Conservation (phyloP, 2,113 vertebrate genomes). For the Chinchilla lanigera region DNA sequence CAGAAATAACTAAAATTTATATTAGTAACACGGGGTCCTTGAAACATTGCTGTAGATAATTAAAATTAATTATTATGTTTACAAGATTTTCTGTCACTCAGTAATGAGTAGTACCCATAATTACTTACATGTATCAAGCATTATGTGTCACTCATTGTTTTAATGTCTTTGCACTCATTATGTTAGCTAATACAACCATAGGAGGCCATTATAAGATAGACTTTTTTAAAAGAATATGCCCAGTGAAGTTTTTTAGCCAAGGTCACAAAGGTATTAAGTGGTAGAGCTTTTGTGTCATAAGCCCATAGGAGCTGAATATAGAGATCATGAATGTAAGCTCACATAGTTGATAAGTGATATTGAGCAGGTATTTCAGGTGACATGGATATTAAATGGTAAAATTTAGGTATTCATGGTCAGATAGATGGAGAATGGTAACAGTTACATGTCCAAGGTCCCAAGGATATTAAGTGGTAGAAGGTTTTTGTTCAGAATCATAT, state of each 20-base stretch:
- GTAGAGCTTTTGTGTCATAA: not conserved
- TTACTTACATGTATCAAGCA: not conserved
- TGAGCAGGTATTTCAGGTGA: not conserved
- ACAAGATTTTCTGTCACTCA: not conserved
- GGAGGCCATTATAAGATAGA: not conserved
- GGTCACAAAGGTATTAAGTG: not conserved
- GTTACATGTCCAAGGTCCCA: not conserved
- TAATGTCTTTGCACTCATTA: slow-evolving; percentile 1
- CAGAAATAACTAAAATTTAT: not conserved
- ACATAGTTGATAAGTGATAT: not conserved
- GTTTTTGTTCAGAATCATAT: not conserved
- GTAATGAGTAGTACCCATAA: not conserved
- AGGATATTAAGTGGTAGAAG: not conserved
- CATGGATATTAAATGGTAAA: not conserved
- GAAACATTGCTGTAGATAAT: not conserved
- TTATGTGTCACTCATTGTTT: not conserved
- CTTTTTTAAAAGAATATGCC: not conserved
- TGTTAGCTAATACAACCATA: not conserved
- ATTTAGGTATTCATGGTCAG: not conserved
- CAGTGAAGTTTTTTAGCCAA: not conserved
- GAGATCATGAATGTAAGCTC: not conserved
- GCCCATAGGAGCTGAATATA: not conserved
- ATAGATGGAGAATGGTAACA: not conserved
- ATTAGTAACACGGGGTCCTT: not conserved
- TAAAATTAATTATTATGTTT: not conserved